These are phyloP conservation scores for Poeciliopsis paucimaculata DNA, from an alignment of 2,797 vertebrate genomes.

Conservation along the genomic window DNA sequence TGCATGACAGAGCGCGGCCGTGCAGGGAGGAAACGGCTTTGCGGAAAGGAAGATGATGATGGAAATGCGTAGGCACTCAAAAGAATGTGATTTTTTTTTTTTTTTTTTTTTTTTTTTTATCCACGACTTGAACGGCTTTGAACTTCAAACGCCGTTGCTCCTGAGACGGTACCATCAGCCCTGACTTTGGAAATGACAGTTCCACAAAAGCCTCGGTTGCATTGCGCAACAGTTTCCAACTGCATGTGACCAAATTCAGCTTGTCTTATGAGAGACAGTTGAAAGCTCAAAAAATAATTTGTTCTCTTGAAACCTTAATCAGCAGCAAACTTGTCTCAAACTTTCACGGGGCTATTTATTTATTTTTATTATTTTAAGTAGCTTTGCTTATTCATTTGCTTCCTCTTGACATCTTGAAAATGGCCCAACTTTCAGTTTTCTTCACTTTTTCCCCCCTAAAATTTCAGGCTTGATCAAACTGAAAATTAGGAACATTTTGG, in stretches of 20 bases:
- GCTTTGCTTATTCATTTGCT: neutral
- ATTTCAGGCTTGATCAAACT: neutral
- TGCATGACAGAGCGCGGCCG: neutral
- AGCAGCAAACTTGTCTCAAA: neutral
- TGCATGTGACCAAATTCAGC: neutral
- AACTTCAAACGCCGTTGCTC: neutral
- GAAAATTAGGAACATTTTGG: neutral
- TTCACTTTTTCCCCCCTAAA: neutral
- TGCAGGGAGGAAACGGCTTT: slow-evolving; percentile 17
- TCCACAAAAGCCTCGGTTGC: too few species aligned
- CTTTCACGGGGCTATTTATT: neutral
- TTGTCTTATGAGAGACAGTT: neutral
- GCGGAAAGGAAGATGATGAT: slow-evolving; percentile 38
- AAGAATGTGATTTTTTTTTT: neutral
- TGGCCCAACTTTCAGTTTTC: neutral
- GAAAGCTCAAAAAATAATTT: neutral
- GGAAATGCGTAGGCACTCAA: slow-evolving; percentile 5
- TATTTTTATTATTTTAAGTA: neutral
- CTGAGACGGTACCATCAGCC: neutral
- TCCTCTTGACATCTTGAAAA: neutral
- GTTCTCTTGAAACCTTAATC: neutral
- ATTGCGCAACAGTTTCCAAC: neutral
- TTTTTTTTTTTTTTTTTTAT: neutral
- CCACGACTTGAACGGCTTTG: slow-evolving; percentile 35
- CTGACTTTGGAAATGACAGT: neutral